Conservation (phyloP, 2,797 vertebrate genomes). For the Darevskia mixta region DNA sequence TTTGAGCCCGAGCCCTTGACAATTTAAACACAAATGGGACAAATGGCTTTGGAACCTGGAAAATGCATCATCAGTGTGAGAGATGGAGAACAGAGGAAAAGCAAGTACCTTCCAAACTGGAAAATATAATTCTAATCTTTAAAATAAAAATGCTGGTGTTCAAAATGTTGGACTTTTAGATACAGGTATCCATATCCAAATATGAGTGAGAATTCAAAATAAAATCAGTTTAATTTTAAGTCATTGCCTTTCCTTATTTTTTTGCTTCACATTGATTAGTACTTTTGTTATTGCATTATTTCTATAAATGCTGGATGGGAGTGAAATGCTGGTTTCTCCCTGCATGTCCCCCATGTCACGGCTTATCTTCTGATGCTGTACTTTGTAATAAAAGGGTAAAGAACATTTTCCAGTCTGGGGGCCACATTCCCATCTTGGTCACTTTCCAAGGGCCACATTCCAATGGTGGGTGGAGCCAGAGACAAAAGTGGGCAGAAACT, state of each 20-base stretch:
- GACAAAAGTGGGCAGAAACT: too few relatives aligned
- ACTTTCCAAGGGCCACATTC: too few relatives aligned
- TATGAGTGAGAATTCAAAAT: not conserved
- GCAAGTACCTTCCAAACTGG: not conserved
- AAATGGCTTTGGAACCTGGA: too few relatives aligned
- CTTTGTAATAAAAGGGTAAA: not conserved
- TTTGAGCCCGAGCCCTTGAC: too few relatives aligned
- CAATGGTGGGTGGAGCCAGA: too few relatives aligned
- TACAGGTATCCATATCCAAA: not conserved
- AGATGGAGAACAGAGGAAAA: not conserved
- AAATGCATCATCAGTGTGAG: not conserved
- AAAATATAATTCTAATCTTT: not conserved
- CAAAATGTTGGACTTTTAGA: not conserved
- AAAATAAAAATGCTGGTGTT: not conserved
- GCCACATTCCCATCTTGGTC: too few relatives aligned
- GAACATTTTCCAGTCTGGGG: too few relatives aligned
- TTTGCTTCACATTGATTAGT: not conserved
- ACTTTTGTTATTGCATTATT: not conserved
- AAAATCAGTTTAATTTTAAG: not conserved
- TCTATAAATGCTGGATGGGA: not conserved
- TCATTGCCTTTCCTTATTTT: not conserved
- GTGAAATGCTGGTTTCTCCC: not conserved
- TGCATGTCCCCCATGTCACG: not conserved
- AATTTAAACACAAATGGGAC: too few relatives aligned
- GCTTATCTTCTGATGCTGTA: not conserved